Evolutionary conservation across 1,140 invertebrate genomes (phyloP), one percentile per base, ranked within the genome.

Genomic region (Dreissena polymorpha): DNA sequence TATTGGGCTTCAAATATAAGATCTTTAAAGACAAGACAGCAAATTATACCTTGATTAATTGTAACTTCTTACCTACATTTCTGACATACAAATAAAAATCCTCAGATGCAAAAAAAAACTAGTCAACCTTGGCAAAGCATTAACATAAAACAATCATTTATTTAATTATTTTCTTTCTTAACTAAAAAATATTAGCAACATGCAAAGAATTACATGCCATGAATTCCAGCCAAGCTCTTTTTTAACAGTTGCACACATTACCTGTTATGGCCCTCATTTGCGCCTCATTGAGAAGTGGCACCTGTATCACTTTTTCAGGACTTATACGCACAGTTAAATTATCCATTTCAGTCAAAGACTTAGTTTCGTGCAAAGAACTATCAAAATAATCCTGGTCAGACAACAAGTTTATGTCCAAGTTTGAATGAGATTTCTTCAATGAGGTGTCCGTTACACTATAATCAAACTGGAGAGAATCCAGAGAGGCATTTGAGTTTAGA

Each of bases 231-330:
- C 39, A 2, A 39, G 8, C 2, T 8, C 39, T 39, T 2, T 39
- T 39, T 8, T 5, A 2, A 39, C 39, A 5, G 39, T 39, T 39
- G 39, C 39, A 39, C 39, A 39, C 39, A 39, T n/a, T 73, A 93
- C 93, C 93, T 87, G 91, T 91, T 21, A 93, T 89, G 25, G 93
- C 92, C 80, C 90, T 91, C 60, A 89, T 88, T 81, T 93, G 92
- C 67, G 91, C 92, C 73, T 93, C 91, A 39, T 92, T 92, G 10
- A 93, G 83, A 21, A 88, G 86, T 0, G 92, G 92, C 57, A 93
- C 87, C 73, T 89, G 89, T 14, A 91, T 79, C n/a, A 89, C 85
- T 87, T 90, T 91, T 74, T 92, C 91, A 21, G 91, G 91, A 87
- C 90, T 91, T 68, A 90, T 89, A 64, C 90, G 83, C 55, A 86